phyloP scores from a whole-genome alignment of 92 coral and sea anemone species.

The Epizoanthus scotinus region DNA sequence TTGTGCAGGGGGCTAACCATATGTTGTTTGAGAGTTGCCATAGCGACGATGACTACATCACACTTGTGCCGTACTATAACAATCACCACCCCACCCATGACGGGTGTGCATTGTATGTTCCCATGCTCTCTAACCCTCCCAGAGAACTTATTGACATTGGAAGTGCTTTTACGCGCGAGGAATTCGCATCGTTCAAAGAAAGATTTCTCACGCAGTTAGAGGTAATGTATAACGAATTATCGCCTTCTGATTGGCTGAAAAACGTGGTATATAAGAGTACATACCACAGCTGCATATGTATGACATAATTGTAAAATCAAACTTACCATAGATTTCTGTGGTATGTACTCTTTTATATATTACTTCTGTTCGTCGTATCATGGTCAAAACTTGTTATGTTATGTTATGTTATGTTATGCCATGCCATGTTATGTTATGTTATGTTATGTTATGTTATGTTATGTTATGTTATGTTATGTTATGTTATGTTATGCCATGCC shows the following conservation, averaged over 20 bases:
- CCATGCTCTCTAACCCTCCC: slow-evolving; percentile 69
- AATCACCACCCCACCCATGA: slow-evolving; percentile 90
- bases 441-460: no score
- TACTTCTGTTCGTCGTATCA: no score
- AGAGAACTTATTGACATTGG: slow-evolving; percentile 44
- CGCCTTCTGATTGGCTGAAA: no score
- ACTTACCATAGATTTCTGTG: neutral
- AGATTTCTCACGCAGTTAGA: slow-evolving; percentile 82
- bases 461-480: no score
- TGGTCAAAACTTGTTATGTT: no score
- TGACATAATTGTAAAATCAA: no score
- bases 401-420: no score
- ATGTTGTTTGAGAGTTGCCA: slow-evolving; percentile 86
- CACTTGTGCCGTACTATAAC: slow-evolving; percentile 85
- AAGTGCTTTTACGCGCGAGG: slow-evolving; percentile 55
- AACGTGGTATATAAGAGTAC: no score
- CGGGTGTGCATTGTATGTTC: slow-evolving; percentile 78
- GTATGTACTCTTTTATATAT: no score
- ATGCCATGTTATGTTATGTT: no score
- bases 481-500: no score
- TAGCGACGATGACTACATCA: slow-evolving; percentile 79
- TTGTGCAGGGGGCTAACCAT: slow-evolving; percentile 87
- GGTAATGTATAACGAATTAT: slow-evolving; percentile 17
- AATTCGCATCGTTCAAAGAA: slow-evolving; percentile 69
- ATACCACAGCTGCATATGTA: no score